phyloP scores from a whole-genome alignment of 2,888 invertebrate species.

The Macaria notata region DNA sequence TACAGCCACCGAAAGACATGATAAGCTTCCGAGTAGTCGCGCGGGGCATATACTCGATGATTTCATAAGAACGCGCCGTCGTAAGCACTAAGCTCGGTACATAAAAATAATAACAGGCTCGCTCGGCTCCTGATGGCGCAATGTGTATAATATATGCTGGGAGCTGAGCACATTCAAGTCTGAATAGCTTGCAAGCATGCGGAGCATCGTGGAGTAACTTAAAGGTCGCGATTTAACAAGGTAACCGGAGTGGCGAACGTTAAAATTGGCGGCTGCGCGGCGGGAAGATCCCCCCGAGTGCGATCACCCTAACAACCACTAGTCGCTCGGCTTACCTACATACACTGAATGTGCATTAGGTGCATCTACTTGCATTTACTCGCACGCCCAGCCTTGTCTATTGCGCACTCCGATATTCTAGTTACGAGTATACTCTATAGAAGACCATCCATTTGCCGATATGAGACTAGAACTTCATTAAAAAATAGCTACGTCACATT shows the following conservation, averaged over 20 bases:
- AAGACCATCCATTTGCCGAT: no score
- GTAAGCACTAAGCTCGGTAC: conserved; percentile 15
- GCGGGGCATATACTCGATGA: conserved; percentile 1
- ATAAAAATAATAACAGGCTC: conserved; percentile 25
- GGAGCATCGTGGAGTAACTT: conserved; percentile 34
- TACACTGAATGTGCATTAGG: conserved; percentile 31
- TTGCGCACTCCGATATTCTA: conserved; percentile 8
- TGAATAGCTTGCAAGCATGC: conserved; percentile 31
- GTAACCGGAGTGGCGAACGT: conserved; percentile 48
- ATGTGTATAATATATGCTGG: conserved; percentile 27
- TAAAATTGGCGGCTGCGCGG: conserved; percentile 37
- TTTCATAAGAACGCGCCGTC: conserved; percentile 5
- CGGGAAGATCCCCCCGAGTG: conserved; percentile 50
- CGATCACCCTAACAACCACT: conserved; percentile 51
- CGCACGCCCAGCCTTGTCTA: conserved; percentile 16
- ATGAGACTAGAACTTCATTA: no score
- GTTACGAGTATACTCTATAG: no score
- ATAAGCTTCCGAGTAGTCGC: conserved; percentile 5
- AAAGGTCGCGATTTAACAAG: conserved; percentile 45
- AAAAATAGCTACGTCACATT: no score
- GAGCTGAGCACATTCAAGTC: conserved; percentile 31
- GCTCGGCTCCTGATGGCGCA: conserved; percentile 14
- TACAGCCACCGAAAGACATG: background rate
- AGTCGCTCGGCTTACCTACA: conserved; percentile 36
- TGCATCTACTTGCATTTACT: conserved; percentile 19